Evolutionary conservation across 2,113 vertebrate species (phyloP), one percentile per base, ranked within the genome.

Genomic region (Etheostoma spectabile): DNA sequence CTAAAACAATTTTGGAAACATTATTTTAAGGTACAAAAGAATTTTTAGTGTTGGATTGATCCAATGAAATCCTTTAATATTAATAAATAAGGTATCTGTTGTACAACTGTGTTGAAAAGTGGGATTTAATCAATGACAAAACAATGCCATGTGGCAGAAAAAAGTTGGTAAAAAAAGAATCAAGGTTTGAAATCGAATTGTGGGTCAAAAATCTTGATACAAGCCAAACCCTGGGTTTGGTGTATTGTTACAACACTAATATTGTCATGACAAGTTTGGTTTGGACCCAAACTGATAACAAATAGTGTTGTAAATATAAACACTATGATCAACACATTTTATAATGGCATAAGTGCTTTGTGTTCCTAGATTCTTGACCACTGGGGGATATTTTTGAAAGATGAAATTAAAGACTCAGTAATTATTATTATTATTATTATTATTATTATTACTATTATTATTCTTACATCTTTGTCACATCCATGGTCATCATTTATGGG

Each of bases 311-410:
- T 38, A 72, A 62, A 72, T 48, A 52, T 12, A 48, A 82, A 51
- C 49, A 73, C n/a, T 61, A 30, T 42, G 11, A 66, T 81, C 14
- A 52, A 57, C 49, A 64, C 14, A n/a, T 77, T 66, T 60, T n/a
- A 46, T 63, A 78, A 57, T 52, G 61, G 19, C 15, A 56, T 53
- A 62, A 19, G 15, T 57, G 7, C 53, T 38, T 64, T 64, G 10
- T 30, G 6, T 62, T 55, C 8, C 4, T 12, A 6, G 15, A 33
- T 24, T 19, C 57, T 64, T 74, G 33, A 55, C 33, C 55, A 46
- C 8, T 16, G 7, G 3, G 35, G 48, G 24, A 38, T 64, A n/a
- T 75, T 72, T 84, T 56, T n/a, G 14, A 64, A 59, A 64, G 22
- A 48, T n/a, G 12, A 30, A 33, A 51, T 57, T 38, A 19, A 27